Percentiles rank a stretch among this genome's conserved stretches.
Conservation (phyloP, 2,888 invertebrate genomes). For the Lasius fuliginosus region DNA sequence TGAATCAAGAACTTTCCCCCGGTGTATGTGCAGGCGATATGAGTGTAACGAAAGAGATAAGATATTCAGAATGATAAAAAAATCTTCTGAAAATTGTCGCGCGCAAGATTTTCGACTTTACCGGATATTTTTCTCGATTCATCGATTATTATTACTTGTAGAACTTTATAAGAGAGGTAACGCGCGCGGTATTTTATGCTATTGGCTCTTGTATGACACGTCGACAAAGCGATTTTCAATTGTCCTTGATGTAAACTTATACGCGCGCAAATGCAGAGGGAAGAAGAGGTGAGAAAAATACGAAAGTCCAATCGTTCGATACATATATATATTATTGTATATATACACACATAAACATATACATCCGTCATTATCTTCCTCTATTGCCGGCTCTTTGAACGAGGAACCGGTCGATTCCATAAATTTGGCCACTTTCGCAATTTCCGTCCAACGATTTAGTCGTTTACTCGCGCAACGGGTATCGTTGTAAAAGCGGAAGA, state of each 20-base stretch:
- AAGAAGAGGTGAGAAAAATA: background rate
- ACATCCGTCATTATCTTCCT: slow-evolving; percentile 37
- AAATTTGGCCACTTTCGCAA: slow-evolving; percentile 39
- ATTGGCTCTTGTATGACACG: slow-evolving; percentile 3
- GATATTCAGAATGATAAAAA: slow-evolving; percentile 7
- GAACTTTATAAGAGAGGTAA: background rate
- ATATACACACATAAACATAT: background rate
- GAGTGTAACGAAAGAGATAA: background rate
- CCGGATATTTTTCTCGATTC: background rate
- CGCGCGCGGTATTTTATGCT: background rate
- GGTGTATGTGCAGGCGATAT: background rate
- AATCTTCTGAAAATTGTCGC: background rate
- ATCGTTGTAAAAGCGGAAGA: slow-evolving; percentile 50
- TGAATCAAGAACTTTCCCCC: slow-evolving; percentile 5
- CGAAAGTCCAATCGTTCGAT: background rate
- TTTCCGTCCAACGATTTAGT: slow-evolving; percentile 41
- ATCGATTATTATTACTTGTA: background rate
- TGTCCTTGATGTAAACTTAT: background rate
- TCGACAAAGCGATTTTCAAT: background rate
- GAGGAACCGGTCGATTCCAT: slow-evolving; percentile 17
- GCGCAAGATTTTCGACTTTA: background rate
- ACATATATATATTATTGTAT: background rate
- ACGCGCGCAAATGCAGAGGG: background rate
- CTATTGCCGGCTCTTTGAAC: slow-evolving; percentile 33
- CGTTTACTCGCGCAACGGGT: slow-evolving; percentile 33